Evolutionary conservation across 2,113 vertebrate genomes (phyloP).

Genomic region (Carassius auratus): DNA sequence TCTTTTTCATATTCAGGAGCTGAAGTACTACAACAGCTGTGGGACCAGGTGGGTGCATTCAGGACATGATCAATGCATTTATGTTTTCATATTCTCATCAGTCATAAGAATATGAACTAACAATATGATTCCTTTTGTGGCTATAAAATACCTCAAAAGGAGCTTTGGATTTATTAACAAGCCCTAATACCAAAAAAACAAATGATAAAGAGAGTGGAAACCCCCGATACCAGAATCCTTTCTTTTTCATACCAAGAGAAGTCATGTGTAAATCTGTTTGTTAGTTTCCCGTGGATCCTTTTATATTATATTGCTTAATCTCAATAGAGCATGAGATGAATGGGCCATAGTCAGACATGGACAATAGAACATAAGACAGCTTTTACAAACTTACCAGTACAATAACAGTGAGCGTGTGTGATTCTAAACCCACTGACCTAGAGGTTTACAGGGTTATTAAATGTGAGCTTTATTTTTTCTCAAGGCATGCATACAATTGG

Average conservation of each 20-base stretch:
- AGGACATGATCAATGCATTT: constrained; percentile 56
- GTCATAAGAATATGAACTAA: constrained; percentile 45
- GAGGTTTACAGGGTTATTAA: constrained; percentile 54
- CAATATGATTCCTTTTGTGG: constrained; percentile 16
- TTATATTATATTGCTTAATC: constrained; percentile 53
- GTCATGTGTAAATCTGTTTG: constrained; percentile 55
- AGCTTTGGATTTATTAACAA: constrained; percentile 70
- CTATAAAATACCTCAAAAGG: constrained; percentile 64
- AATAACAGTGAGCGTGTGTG: constrained; percentile 24
- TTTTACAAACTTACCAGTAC: constrained; percentile 22
- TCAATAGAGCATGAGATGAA: constrained; percentile 37
- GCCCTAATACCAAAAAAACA: constrained; percentile 61
- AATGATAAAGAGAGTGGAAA: constrained; percentile 59
- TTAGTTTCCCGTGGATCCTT: constrained; percentile 47
- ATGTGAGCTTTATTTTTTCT: constrained; percentile 40
- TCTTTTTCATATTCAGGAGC: constrained; percentile 40
- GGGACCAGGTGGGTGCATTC: constrained; percentile 69
- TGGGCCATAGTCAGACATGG: not conserved
- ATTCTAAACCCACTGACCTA: constrained; percentile 47
- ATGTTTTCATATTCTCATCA: constrained; percentile 71
- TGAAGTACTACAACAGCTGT: constrained; percentile 35
- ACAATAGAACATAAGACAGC: constrained; percentile 26
- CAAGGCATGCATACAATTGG: not conserved
- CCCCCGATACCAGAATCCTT: not conserved
- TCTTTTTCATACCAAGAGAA: not conserved